phyloP scores from a whole-genome alignment of 1,140 invertebrate genomes.

The Heliconius nattereri region DNA sequence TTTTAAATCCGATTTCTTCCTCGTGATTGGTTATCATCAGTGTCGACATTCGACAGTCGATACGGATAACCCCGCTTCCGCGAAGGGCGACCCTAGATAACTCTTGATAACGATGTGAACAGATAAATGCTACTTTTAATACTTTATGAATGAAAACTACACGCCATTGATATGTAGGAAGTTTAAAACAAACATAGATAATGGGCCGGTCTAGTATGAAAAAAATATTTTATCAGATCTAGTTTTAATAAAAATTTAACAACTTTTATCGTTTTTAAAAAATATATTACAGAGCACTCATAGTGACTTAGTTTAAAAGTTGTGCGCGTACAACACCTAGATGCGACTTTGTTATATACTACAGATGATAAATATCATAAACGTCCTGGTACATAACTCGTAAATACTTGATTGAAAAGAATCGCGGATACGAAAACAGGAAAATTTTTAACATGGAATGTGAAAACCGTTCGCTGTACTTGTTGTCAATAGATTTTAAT shows the following conservation, averaged over 20 bases:
- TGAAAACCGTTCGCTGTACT: constrained; percentile 6
- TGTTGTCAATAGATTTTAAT: not conserved
- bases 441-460: constrained; percentile 23
- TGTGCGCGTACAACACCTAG: too few species aligned
- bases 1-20: constrained; percentile 32
- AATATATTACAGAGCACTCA: too few species aligned
- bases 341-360: too few species aligned
- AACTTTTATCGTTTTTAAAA: too few species aligned
- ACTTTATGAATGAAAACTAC: constrained; percentile 35
- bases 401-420: constrained; percentile 21
- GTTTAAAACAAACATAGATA: constrained; percentile 13
- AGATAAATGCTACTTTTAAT: constrained; percentile 32
- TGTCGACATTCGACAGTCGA: constrained; percentile 41
- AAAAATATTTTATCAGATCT: not conserved
- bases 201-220: not conserved
- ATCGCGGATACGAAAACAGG: constrained; percentile 21
- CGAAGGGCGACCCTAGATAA: constrained; percentile 46
- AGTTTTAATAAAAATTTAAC: too few species aligned
- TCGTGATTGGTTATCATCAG: constrained; percentile 33
- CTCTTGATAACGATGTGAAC: constrained; percentile 31
- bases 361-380: not conserved
- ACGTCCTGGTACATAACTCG: not conserved
- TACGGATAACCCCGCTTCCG: constrained; percentile 45
- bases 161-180: constrained; percentile 15
- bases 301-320: too few species aligned